Conservation (phyloP, 2,888 invertebrate species). For the Stictocephala bisonia region DNA sequence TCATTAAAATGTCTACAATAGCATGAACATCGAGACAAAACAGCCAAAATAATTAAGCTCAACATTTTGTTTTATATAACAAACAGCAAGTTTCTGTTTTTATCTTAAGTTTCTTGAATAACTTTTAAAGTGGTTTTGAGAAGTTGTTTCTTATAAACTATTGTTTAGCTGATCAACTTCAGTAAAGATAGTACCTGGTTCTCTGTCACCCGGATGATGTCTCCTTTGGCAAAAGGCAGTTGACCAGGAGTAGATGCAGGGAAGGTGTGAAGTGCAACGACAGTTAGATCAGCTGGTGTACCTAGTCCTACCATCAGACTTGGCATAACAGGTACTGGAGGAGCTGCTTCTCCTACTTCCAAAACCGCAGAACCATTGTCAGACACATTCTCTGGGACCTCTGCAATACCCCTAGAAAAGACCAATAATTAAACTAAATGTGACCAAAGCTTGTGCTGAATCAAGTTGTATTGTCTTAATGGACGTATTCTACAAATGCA, state of each 20-base stretch:
- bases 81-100: not conserved
- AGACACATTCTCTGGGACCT: conserved; percentile 74
- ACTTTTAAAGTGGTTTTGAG: not conserved
- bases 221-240: conserved; percentile 72
- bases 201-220: conserved; percentile 70
- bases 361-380: conserved; percentile 66
- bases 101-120: not conserved
- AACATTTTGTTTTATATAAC: too few species aligned
- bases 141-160: not conserved
- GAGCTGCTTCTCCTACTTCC: conserved; percentile 59
- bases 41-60: too few species aligned
- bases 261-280: conserved; percentile 70
- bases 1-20: too few species aligned
- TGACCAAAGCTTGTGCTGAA: too few species aligned
- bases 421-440: too few species aligned
- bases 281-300: conserved; percentile 65
- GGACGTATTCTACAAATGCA: too few species aligned
- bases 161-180: too few species aligned
- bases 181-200: conserved; percentile 65
- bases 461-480: too few species aligned
- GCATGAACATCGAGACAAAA: too few species aligned
- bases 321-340: conserved; percentile 49
- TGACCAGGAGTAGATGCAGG: conserved; percentile 71
- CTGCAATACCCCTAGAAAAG: conserved; percentile 76
- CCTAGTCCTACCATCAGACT: conserved; percentile 64